phyloP scores from a whole-genome alignment of 1,140 invertebrate species.

The Sycophila sp. region DNA sequence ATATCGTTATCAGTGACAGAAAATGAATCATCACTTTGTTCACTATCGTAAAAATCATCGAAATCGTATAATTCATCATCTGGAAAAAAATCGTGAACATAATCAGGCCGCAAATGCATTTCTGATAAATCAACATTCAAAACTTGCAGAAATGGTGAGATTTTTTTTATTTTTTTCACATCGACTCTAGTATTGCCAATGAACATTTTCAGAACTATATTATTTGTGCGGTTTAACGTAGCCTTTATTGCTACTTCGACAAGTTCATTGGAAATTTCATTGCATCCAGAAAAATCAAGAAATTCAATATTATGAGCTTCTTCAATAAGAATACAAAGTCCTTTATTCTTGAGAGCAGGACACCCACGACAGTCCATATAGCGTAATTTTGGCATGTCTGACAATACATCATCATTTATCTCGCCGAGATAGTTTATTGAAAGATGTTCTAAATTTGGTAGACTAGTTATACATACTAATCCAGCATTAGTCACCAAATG shows the following conservation, averaged over 20 bases:
- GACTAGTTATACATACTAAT: conserved; percentile 39
- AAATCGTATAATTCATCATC: not conserved
- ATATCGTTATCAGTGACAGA: not conserved
- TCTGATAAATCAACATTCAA: conserved; percentile 47
- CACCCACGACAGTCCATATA: conserved; percentile 48
- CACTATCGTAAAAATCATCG: too few relatives aligned
- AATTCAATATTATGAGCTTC: conserved; percentile 43
- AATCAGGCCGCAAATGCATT: not conserved
- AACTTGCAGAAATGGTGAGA: conserved; percentile 53
- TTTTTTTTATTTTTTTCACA: conserved; percentile 29
- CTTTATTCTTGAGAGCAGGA: conserved; percentile 38
- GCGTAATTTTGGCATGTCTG: conserved; percentile 41
- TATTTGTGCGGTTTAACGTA: conserved; percentile 46
- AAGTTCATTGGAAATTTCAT: conserved; percentile 39
- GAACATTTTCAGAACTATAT: conserved; percentile 48
- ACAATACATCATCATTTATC: conserved; percentile 42
- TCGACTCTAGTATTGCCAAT: conserved; percentile 43
- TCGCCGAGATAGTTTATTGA: conserved; percentile 42
- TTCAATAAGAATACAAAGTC: conserved; percentile 42
- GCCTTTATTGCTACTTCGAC: conserved; percentile 42
- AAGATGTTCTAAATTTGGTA: conserved; percentile 48
- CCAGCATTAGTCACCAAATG: conserved; percentile 41
- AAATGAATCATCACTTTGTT: not conserved
- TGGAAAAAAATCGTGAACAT: not conserved
- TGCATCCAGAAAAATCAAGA: conserved; percentile 49